Base-by-base conservation (phyloP, 1,140 invertebrate species). In the Pemphigus obesinymphae region DNA sequence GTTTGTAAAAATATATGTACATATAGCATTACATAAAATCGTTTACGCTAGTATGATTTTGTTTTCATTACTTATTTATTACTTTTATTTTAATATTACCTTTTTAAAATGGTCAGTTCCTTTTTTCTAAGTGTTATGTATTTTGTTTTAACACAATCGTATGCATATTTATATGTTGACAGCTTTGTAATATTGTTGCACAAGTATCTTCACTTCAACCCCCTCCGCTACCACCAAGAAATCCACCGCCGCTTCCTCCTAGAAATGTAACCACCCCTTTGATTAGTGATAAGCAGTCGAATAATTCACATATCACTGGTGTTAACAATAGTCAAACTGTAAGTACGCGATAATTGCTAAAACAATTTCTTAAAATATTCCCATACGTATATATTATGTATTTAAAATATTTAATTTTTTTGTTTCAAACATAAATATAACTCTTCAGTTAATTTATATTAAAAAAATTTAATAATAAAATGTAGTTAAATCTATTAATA, bases 121-220 rank as follows among this genome's bases (percentile, higher is more conserved):
- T 66, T 66, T 66, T 11, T 68, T 40, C 37, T 23, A 63, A 43
- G 23, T 45, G 43, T 55, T 78, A 58, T 55, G n/a, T 76, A 34
- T n/a, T n/a, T n/a, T 72, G 55, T 75, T 75, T 76, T 78, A 61
- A 76, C 73, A 53, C 48, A 15, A 58, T 63, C 20, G 76, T 80
- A 43, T 80, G 55, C 55, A 63, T 80, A 55, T 63, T 80, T 63
- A 80, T 80, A 63, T 80, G 76, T 80, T 80, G 55, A 80, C 55
- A 80, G 76, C 76, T 80, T 80, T 43, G 55, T 80, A 80, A 63
- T 80, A 78, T 58, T 78, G 53, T 78, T 78, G 73, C 73, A 86
- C 86, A 84, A 85, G 85, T 85, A 53, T 63, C 73, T 63, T 78
- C 85, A 26, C 84, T 84, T 23, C 84, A 85, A 7, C 83, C 85